A percentile compares a stretch with the other conserved stretches of the same genome.
Evolutionary conservation across 2,888 invertebrate species (phyloP).

Genomic region (Phymatocera aterrima): DNA sequence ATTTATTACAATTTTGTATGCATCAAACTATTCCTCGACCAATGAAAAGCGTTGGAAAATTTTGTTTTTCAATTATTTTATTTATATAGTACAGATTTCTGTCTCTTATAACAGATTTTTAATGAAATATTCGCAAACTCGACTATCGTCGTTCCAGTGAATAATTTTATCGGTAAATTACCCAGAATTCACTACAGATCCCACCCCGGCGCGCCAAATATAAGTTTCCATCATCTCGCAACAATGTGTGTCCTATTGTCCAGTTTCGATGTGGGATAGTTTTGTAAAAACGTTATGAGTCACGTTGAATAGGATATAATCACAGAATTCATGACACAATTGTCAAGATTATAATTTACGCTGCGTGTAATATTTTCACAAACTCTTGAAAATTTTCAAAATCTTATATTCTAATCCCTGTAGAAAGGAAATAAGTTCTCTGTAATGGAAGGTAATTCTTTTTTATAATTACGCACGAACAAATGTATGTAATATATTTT

Average conservation of each 20-base stretch:
- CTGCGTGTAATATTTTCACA: neutral
- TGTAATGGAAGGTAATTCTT: constrained; percentile 39
- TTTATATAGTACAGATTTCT: neutral
- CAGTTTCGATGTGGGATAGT: neutral
- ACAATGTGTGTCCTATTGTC: neutral
- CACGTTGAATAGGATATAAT: neutral
- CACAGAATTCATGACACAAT: neutral
- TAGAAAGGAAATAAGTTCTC: neutral
- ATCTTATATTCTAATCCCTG: neutral
- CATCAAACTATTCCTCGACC: neutral
- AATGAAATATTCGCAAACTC: constrained; percentile 1
- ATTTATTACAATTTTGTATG: neutral
- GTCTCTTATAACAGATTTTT: neutral
- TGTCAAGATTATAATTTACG: neutral
- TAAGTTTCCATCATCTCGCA: neutral
- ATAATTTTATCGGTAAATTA: constrained; percentile 28
- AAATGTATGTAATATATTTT: neutral
- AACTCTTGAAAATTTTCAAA: neutral
- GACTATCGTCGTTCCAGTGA: constrained; percentile 28
- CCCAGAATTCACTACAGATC: constrained; percentile 3
- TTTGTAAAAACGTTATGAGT: neutral
- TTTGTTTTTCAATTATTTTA: neutral
- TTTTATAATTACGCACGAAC: neutral
- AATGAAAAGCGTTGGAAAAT: neutral
- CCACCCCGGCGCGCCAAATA: constrained; percentile 23